Conservation (phyloP, 2,888 invertebrate genomes). For the Acanthococcus lagerstroemiae region DNA sequence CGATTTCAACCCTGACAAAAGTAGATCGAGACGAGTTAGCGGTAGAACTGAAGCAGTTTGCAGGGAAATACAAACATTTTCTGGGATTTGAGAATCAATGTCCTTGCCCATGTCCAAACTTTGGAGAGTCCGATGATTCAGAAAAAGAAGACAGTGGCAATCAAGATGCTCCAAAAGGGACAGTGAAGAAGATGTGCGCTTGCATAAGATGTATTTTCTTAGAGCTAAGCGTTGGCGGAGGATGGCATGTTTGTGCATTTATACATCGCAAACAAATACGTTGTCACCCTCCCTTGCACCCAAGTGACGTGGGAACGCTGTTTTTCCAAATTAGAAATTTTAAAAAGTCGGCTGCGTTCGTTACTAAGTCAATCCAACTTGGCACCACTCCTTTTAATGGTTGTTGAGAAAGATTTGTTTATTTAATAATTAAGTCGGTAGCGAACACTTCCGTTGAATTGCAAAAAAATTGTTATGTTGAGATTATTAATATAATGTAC, state of each 20-base stretch:
- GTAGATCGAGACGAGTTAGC: not conserved
- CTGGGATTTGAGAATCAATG: not conserved
- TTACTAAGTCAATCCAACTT: constrained; percentile 11
- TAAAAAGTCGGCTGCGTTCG: constrained; percentile 12
- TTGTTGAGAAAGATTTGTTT: constrained; percentile 20
- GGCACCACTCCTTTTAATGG: constrained; percentile 14
- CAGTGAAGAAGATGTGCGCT: not conserved
- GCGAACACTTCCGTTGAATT: not conserved
- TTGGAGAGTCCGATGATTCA: not conserved
- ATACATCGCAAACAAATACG: constrained; percentile 21
- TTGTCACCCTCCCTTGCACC: constrained; percentile 2
- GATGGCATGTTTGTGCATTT: not conserved
- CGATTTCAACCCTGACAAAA: not conserved
- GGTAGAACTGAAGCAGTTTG: not conserved
- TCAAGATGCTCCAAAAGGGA: not conserved
- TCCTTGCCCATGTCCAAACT: not conserved
- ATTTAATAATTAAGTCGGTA: not conserved
- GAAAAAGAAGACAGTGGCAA: not conserved
- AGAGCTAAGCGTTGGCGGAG: not conserved
- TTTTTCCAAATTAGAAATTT: constrained; percentile 22
- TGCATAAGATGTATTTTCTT: not conserved
- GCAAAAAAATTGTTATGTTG: not conserved
- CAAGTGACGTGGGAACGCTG: constrained; percentile 16
- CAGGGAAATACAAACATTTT: not conserved
- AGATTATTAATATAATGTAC: not conserved